These are phyloP conservation scores for Bradypus variegatus DNA, from an alignment of 2,797 vertebrate species.

Conservation along the genomic window DNA sequence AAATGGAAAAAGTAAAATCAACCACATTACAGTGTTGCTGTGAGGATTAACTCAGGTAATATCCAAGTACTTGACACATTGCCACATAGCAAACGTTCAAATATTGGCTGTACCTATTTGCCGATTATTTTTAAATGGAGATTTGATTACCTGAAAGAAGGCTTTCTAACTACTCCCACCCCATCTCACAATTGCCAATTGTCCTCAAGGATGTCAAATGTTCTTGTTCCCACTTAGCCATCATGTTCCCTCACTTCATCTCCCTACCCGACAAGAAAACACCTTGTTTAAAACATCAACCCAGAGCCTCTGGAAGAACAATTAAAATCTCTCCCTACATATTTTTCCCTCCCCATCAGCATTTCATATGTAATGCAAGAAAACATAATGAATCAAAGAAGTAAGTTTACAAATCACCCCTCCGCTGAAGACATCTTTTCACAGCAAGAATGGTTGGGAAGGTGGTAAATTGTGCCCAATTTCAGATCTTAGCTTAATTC, in stretches of 20 bases:
- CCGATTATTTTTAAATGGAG: background rate
- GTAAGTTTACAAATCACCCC: background rate
- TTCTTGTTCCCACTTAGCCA: background rate
- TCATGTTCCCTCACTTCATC: background rate
- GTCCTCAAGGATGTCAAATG: background rate
- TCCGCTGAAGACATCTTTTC: background rate
- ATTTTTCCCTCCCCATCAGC: background rate
- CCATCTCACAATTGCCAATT: no score
- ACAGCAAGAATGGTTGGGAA: background rate
- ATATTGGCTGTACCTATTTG: rapidly evolving
- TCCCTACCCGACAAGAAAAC: background rate
- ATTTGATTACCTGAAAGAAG: background rate
- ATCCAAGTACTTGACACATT: background rate
- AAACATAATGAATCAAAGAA: background rate
- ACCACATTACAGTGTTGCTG: no score
- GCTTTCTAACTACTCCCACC: background rate
- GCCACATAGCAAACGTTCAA: no score
- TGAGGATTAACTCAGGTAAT: background rate
- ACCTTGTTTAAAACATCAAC: background rate
- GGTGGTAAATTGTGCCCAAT: background rate
- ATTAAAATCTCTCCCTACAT: background rate
- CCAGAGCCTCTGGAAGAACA: background rate
- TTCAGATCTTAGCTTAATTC: background rate
- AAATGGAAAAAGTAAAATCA: background rate
- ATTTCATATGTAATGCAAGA: background rate